These are phyloP conservation scores for Epizoanthus ramosus DNA, from an alignment of 92 coral and sea anemone genomes.

Conservation along the genomic window DNA sequence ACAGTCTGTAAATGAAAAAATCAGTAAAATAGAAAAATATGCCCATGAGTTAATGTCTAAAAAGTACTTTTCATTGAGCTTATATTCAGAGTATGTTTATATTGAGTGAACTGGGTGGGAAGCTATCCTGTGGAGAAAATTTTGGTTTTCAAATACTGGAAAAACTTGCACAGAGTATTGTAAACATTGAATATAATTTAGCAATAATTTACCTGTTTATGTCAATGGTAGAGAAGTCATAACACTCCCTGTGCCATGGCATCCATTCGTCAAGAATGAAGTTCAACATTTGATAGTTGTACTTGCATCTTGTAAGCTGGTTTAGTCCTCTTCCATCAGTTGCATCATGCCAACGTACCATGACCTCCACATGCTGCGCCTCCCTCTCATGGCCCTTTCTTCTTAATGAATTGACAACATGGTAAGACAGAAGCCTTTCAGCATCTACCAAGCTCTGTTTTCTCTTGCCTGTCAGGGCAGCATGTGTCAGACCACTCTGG, in stretches of 20 bases:
- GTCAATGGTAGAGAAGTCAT: slow-evolving; percentile 64
- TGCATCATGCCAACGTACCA: slow-evolving; percentile 69
- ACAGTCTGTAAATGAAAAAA: no score
- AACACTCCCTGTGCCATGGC: slow-evolving; percentile 59
- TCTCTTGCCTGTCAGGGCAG: slow-evolving; percentile 64
- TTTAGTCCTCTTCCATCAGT: slow-evolving; percentile 56
- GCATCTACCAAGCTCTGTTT: slow-evolving; percentile 63
- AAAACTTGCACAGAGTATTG: no score
- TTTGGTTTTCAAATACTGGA: no score
- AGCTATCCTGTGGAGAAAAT: no score
- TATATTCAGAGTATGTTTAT: no score
- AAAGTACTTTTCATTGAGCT: no score
- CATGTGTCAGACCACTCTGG: slow-evolving; percentile 61
- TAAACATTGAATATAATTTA: neutral
- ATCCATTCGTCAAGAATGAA: slow-evolving; percentile 67
- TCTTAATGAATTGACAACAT: slow-evolving; percentile 43
- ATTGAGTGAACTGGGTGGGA: no score
- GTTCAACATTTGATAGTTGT: slow-evolving; percentile 58
- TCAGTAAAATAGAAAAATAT: no score
- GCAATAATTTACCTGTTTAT: slow-evolving; percentile 48
- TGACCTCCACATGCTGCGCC: slow-evolving; percentile 42
- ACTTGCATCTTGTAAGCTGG: slow-evolving; percentile 51
- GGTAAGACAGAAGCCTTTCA: slow-evolving; percentile 53
- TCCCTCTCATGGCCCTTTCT: slow-evolving; percentile 51
- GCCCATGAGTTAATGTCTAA: no score